A percentile compares a stretch with the other conserved stretches of the same genome.
Conservation (phyloP, 2,797 vertebrate genomes). For the Cottoperca gobio region DNA sequence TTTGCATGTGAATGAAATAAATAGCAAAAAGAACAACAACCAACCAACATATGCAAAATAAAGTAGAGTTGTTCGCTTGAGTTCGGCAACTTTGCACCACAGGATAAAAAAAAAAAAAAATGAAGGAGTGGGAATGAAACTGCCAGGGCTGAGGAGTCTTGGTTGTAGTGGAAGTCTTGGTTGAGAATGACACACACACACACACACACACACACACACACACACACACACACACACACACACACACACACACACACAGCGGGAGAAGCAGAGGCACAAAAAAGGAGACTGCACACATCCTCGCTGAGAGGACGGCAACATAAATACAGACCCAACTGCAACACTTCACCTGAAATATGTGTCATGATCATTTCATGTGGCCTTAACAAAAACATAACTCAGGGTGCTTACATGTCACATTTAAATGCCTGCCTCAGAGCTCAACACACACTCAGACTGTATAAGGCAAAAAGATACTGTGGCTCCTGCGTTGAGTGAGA, state of each 20-base stretch:
- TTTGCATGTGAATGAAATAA: constrained; percentile 80
- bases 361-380: constrained; percentile 43
- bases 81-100: constrained; percentile 60
- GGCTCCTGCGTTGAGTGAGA: background rate
- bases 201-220: background rate
- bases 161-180: constrained; percentile 53
- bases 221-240: background rate
- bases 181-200: constrained; percentile 22
- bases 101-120: constrained; percentile 35
- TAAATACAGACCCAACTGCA: constrained; percentile 55
- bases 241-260: constrained; percentile 12
- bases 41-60: constrained; percentile 59
- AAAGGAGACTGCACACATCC: constrained; percentile 42
- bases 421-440: constrained; percentile 8
- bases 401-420: constrained; percentile 12
- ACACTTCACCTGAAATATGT: constrained; percentile 69
- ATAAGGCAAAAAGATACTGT: background rate
- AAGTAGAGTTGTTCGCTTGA: constrained; percentile 50
- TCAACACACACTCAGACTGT: constrained; percentile 14
- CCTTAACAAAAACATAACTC: constrained; percentile 18
- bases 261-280: constrained; percentile 37
- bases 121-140: constrained; percentile 25
- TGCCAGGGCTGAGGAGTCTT: constrained; percentile 54
- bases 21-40: constrained; percentile 75
- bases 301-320: constrained; percentile 41